Conservation (phyloP, 64 coral and sea anemone species). For the Montipora efflorescens region DNA sequence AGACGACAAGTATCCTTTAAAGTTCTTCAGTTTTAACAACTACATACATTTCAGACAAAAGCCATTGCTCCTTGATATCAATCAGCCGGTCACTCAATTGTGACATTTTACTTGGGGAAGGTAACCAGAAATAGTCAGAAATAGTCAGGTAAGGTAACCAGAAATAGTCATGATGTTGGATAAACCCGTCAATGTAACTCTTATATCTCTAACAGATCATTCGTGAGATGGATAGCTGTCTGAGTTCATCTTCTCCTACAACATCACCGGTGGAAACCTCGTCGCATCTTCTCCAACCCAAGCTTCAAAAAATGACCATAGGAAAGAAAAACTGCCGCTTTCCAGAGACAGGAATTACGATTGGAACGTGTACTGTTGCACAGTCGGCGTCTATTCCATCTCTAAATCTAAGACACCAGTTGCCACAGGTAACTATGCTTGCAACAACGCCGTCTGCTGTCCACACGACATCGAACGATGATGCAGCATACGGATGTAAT, state of each 20-base stretch:
- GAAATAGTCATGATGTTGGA: not conserved
- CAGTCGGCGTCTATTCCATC: not conserved
- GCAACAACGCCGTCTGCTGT: not conserved
- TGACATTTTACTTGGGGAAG: no score
- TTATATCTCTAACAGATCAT: conserved; percentile 3
- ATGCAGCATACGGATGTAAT: not conserved
- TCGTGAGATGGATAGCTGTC: conserved; percentile 40
- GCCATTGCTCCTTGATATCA: no score
- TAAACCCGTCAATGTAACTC: not conserved
- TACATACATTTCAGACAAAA: not conserved
- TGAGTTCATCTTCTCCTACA: conserved; percentile 11
- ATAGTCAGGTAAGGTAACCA: no score
- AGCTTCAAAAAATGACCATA: not conserved
- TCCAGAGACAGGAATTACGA: not conserved
- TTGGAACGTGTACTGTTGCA: not conserved
- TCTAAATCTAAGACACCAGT: conserved; percentile 8
- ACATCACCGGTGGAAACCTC: not conserved
- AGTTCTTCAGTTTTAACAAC: not conserved
- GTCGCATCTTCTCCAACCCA: not conserved
- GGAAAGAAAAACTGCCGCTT: conserved; percentile 30
- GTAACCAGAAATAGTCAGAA: not conserved
- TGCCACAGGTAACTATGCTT: conserved; percentile 22
- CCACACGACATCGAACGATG: not conserved
- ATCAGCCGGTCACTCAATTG: no score
- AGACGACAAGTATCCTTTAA: not conserved